Conservation (phyloP, 2,888 invertebrate genomes). For the Drosophila eohydei region DNA sequence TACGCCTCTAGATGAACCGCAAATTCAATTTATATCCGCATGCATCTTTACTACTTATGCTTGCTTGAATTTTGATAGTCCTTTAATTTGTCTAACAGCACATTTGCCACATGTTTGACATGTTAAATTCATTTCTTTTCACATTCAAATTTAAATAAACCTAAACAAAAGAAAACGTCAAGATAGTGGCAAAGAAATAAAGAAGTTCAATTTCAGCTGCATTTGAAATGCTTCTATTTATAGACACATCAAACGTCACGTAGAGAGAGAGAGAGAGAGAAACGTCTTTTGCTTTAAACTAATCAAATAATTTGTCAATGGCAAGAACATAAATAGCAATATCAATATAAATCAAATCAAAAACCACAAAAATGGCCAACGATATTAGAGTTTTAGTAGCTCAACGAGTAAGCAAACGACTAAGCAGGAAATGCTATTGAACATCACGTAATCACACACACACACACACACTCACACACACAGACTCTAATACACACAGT, state of each 20-base stretch:
- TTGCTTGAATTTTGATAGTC: constrained; percentile 29
- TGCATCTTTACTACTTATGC: constrained; percentile 23
- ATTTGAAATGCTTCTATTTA: neutral
- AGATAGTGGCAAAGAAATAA: no score
- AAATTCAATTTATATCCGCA: constrained; percentile 49
- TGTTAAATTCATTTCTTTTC: neutral
- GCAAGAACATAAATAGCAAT: constrained; percentile 56
- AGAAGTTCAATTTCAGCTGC: no score
- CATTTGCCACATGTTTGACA: constrained; percentile 12
- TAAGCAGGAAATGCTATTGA: constrained; percentile 74
- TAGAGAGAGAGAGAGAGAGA: neutral
- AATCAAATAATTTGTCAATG: constrained; percentile 62
- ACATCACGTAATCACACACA: constrained; percentile 68
- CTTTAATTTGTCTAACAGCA: constrained; percentile 16
- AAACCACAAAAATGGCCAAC: constrained; percentile 45
- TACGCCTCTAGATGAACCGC: constrained; percentile 16
- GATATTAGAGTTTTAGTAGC: constrained; percentile 47
- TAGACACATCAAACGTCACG: neutral
- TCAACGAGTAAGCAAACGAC: constrained; percentile 42
- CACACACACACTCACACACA: constrained; percentile 2
- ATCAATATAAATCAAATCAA: constrained; percentile 70
- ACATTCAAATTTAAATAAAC: neutral
- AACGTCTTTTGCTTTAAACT: constrained; percentile 26
- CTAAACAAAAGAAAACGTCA: neutral
- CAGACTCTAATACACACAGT: constrained; percentile 28